phyloP scores from a whole-genome alignment of 1,140 invertebrate species.

The Diuraphis noxia region DNA sequence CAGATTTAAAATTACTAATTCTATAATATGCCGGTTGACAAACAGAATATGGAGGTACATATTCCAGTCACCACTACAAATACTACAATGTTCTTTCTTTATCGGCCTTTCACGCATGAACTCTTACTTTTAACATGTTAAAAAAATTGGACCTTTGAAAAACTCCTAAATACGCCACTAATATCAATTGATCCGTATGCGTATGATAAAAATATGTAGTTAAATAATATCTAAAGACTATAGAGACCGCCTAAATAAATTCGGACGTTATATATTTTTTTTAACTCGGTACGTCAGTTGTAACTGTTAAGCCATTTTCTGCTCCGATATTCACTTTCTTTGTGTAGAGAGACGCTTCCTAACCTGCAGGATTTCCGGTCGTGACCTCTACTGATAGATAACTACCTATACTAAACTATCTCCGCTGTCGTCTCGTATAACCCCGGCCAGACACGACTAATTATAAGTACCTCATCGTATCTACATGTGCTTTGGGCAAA shows the following conservation, averaged over 20 bases:
- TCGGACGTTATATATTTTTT: not conserved
- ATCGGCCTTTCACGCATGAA: too few relatives aligned
- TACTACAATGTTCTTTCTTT: too few relatives aligned
- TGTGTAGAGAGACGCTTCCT: not conserved
- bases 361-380: slow-evolving; percentile 14
- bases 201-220: not conserved
- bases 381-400: not conserved
- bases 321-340: not conserved
- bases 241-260: not conserved
- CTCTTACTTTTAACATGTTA: too few relatives aligned
- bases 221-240: not conserved
- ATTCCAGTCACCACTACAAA: too few relatives aligned
- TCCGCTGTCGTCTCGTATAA: not conserved
- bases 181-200: not conserved
- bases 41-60: too few relatives aligned
- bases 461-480: not conserved
- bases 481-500: not conserved
- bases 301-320: not conserved
- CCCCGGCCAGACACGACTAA: not conserved
- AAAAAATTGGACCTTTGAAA: too few relatives aligned
- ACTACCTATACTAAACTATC: not conserved
- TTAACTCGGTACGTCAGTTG: not conserved
- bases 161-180: too few relatives aligned
- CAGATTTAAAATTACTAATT: too few relatives aligned
- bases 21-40: too few relatives aligned